These are phyloP conservation scores for Saccostrea glomerata DNA, from an alignment of 1,140 invertebrate species.

Conservation along the genomic window DNA sequence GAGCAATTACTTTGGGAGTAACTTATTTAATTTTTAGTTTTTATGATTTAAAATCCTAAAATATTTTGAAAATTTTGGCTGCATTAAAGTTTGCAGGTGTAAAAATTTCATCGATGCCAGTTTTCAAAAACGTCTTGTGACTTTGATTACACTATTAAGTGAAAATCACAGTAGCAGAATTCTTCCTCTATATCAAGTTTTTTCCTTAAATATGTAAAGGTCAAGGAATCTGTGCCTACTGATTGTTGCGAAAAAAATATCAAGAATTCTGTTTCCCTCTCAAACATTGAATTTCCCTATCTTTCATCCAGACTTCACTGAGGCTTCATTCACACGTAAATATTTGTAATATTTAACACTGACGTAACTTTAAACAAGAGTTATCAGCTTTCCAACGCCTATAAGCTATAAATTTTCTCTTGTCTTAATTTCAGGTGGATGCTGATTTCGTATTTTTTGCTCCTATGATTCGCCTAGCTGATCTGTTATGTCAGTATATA, in stretches of 20 bases:
- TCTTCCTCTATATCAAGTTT: too few species aligned
- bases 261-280: not conserved
- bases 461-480: slow-evolving; percentile 59
- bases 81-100: too few species aligned
- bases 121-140: too few species aligned
- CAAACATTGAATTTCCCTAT: not conserved
- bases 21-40: too few species aligned
- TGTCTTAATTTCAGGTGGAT: slow-evolving; percentile 52
- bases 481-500: slow-evolving; percentile 41
- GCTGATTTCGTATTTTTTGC: slow-evolving; percentile 64
- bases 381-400: not conserved
- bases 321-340: not conserved
- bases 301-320: not conserved
- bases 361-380: not conserved
- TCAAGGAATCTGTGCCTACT: too few species aligned
- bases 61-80: too few species aligned
- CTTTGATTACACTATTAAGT: too few species aligned
- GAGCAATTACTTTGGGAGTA: too few species aligned
- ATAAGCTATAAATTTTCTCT: not conserved
- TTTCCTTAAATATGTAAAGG: too few species aligned
- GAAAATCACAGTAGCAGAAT: too few species aligned
- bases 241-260: not conserved
- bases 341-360: not conserved
- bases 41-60: too few species aligned
- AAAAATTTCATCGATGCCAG: too few species aligned